Evolutionary conservation across 2,888 invertebrate genomes (phyloP), one percentile per base, ranked within the genome.

Genomic region (Apotomis capreana): DNA sequence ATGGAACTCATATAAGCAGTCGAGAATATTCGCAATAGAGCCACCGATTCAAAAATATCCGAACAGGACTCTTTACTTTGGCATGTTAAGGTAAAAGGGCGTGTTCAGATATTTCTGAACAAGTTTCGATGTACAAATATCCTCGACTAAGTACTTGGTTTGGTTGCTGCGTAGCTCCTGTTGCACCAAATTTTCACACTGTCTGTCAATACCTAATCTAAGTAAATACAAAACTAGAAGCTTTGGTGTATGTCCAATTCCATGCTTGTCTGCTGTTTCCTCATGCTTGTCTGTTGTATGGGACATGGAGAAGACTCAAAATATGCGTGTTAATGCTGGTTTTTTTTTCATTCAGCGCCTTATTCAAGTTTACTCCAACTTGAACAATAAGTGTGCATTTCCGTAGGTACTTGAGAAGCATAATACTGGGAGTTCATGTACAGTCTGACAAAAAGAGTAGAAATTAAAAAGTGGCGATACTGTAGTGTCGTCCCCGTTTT

Each of bases 261-360:
- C 70, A 68, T 68, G 67, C 67, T 62, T 55, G 67, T 55, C 70
- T 71, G 71, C 61, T 71, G 67, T 71, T 62, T 71, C 67, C 67
- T 49, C 49, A 49, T 49, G 49, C 49, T 49, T 49, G 49, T 49
- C 49, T 61, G 51, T 57, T 68, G 44, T 62, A 71, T 62, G 67
- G 49, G 61, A 71, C 26, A 61, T 37, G 67, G 49, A 40, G 10
- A 65, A 55, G 49, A 37, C 9, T 51, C n/a, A 37, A 52, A 59
- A 51, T 65, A 70, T 37, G 65, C 65, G 54, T 70, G 65, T 65
- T 65, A 64, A 12, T 55, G 65, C 26, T 26, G 15, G 0, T 26
- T 37, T 26, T 37, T 60, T 54, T 46, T 60, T 65, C 9, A 70
- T 55, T 57, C n/a, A 59, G 60, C 65, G 36, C 46, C 46, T 63